phyloP scores from a whole-genome alignment of 92 coral and sea anemone genomes.

The Metridium senile region DNA sequence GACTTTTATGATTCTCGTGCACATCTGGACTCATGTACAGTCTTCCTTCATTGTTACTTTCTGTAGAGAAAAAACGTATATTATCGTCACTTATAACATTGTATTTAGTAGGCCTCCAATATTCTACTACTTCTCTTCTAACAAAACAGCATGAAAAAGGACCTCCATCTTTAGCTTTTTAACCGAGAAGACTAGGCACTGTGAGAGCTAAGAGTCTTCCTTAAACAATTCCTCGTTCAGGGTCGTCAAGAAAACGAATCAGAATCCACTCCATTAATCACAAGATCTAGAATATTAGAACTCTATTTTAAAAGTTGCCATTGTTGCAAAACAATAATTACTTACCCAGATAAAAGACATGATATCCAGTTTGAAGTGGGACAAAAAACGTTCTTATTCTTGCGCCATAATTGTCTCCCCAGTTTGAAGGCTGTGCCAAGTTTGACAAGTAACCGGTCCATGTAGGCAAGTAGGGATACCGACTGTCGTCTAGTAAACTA shows the following conservation, averaged over 20 bases:
- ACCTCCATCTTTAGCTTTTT: no score
- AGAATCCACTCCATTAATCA: not conserved
- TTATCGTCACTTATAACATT: not conserved
- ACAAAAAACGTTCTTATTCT: conserved; percentile 73
- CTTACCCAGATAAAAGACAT: conserved; percentile 69
- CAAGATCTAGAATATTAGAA: not conserved
- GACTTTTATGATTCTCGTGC: conserved; percentile 41
- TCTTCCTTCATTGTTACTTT: conserved; percentile 64
- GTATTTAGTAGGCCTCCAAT: not conserved
- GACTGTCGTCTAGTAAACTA: conserved; percentile 61
- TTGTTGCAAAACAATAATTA: not conserved
- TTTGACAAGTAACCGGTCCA: conserved; percentile 50
- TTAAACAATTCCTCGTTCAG: no score
- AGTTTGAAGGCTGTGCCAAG: conserved; percentile 71
- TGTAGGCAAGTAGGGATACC: conserved; percentile 79
- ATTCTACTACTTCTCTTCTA: no score
- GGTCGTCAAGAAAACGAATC: not conserved
- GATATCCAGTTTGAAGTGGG: conserved; percentile 69
- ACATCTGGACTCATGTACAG: conserved; percentile 61
- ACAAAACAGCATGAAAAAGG: no score
- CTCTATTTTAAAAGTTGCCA: no score
- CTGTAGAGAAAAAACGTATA: conserved; percentile 20
- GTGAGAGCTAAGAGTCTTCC: no score
- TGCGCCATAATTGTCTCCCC: conserved; percentile 84
- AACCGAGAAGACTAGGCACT: no score